These are phyloP conservation scores for Trissolcus japonicus DNA, from an alignment of 2,888 invertebrate species.

Conservation along the genomic window DNA sequence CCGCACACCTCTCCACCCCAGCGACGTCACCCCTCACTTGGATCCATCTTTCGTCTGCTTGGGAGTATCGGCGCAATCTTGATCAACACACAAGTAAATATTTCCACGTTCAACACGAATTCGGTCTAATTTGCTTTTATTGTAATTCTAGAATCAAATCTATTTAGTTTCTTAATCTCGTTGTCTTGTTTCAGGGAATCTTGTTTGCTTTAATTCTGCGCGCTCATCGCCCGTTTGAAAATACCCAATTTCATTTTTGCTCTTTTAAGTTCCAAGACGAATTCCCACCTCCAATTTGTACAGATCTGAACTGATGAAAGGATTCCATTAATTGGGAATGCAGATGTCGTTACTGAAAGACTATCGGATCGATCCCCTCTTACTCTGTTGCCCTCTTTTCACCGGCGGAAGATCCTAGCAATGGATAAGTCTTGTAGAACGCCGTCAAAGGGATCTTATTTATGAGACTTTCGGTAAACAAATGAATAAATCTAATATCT, in stretches of 20 bases:
- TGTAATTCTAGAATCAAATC: constrained; percentile 45
- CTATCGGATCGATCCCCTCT: constrained; percentile 68
- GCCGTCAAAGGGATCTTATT: constrained; percentile 75
- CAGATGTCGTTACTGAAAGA: constrained; percentile 67
- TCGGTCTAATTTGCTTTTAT: constrained; percentile 45
- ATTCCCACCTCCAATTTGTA: constrained; percentile 58
- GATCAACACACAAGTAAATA: constrained; percentile 44
- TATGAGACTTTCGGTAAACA: constrained; percentile 76
- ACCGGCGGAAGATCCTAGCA: constrained; percentile 65
- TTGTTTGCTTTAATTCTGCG: constrained; percentile 40
- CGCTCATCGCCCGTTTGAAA: constrained; percentile 37
- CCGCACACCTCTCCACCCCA: constrained; percentile 36
- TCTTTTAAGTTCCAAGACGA: constrained; percentile 35
- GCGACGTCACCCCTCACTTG: constrained; percentile 44
- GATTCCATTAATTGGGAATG: constrained; percentile 73
- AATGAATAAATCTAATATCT: constrained; percentile 75
- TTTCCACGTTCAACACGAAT: constrained; percentile 27
- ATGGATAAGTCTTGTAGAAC: constrained; percentile 69
- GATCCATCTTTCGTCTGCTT: constrained; percentile 50
- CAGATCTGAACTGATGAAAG: constrained; percentile 67
- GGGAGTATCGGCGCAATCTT: constrained; percentile 44
- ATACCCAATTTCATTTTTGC: constrained; percentile 52
- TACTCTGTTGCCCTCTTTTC: constrained; percentile 58
- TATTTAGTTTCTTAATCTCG: constrained; percentile 45
- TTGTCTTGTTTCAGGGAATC: constrained; percentile 46